Base-by-base conservation (phyloP, 1,140 invertebrate genomes). In the Eulimnadia texana region DNA sequence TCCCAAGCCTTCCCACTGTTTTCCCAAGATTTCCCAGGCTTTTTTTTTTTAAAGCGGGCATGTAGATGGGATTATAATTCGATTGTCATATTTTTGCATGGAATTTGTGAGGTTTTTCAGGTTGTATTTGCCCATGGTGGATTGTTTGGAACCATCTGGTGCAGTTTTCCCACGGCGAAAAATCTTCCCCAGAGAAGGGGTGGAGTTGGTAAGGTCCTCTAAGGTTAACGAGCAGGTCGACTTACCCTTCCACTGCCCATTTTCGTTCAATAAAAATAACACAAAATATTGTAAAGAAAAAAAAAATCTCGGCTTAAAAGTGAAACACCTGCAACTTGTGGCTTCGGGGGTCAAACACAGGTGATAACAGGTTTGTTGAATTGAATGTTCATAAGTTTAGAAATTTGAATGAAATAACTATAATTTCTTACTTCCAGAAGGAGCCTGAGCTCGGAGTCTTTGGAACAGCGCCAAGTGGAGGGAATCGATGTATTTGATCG, bases 401-500 rank as follows among this genome's bases (percentile, higher is more conserved):
- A 9, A 9, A 42, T 16, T 42, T 9, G 6, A 42, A 42, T 42
- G 33, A 9, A 16, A 42, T 42, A 42, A 16, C 16, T 6, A 42
- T 42, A 42, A 42, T 9, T 42, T 9, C 33, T 6, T 42, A 42
- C 33, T 42, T 42, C 33, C 33, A 42, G 33, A 42, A 42, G 33
- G 64, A 2, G 67, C 69, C 55, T 66, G 56, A n/a, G 64, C 65
- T 58, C 67, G 63, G 53, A 72, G 65, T 58, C 70, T 66, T n/a
- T 66, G 63, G 23, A 70, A 64, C 16, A 72, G 62, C 10, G 71
- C 71, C 10, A 63, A 62, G 61, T 72, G 71, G 11, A 72, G 66
- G 29, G 72, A 67, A 50, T 72, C 71, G 24, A 72, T 72, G 64
- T 72, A 72, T 54, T 71, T 69, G 42, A 72, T 72, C 1, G 71